phyloP scores from a whole-genome alignment of 2,888 invertebrate species.

The Hipparchia semele region DNA sequence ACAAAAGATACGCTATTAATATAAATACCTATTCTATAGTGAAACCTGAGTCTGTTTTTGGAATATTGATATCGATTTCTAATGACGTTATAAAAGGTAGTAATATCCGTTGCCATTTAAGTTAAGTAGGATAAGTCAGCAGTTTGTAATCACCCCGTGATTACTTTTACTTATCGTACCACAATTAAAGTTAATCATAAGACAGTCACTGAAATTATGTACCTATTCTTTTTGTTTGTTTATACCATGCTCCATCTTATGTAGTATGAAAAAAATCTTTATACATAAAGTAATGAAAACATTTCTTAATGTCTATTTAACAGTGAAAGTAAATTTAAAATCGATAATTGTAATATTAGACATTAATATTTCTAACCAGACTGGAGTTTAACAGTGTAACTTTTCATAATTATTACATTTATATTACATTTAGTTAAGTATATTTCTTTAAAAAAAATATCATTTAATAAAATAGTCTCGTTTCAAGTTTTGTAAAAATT shows the following conservation, averaged over 20 bases:
- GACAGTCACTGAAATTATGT: not conserved
- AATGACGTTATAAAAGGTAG: slow-evolving; percentile 48
- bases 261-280: too few species aligned
- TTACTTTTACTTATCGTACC: slow-evolving; percentile 10
- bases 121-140: slow-evolving; percentile 55
- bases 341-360: not conserved
- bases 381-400: slow-evolving; percentile 44
- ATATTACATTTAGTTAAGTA: slow-evolving; percentile 11
- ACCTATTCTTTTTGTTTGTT: too few species aligned
- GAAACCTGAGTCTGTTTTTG: slow-evolving; percentile 18
- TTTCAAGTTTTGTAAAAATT: not conserved
- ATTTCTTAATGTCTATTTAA: not conserved
- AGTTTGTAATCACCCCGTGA: slow-evolving; percentile 34
- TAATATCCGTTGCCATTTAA: slow-evolving; percentile 66
- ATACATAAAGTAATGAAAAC: too few species aligned
- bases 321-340: not conserved
- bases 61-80: slow-evolving; percentile 44
- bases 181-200: slow-evolving; percentile 4
- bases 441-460: not conserved
- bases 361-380: slow-evolving; percentile 16
- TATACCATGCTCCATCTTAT: too few species aligned
- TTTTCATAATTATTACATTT: not conserved
- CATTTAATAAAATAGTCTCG: not conserved
- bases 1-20: not conserved
- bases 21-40: not conserved